Evolutionary conservation across 1,140 invertebrate genomes (phyloP), one percentile per base, ranked within the genome.

Genomic region (Heterodera schachtii): DNA sequence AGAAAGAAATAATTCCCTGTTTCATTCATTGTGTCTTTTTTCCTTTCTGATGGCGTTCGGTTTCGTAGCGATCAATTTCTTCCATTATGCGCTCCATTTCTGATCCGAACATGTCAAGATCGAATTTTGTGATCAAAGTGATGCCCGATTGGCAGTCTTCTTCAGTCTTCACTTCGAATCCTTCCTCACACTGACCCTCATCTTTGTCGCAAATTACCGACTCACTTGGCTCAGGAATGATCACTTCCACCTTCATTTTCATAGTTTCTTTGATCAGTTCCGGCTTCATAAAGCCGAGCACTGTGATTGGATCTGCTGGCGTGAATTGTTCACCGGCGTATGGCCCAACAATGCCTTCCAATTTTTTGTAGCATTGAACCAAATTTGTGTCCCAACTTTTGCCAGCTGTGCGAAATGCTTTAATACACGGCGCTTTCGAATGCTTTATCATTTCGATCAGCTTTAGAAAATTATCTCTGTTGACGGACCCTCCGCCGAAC

Each of bases 251-350:
- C 1, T n/a, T 2, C 49, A 76, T 13, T 19, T 19, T 71, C 49
- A n/a, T 5, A 19, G 43, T 52, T 3, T 9, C 60, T 16, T 44
- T 76, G 49, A 76, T 44, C 49, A 76, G 41, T 16, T 76, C 7
- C 9, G 43, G 43, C 13, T 71, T 73, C 41, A 76, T n/a, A 76
- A 47, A 69, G 13, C 75, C 75, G 73, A 76, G 11, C 66, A 76
- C 49, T 44, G 66, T 66, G 31, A 76, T 57, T n/a, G 75, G 75
- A 31, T 76, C 75, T 4, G 75, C 75, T 73, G 75, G 75, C 49
- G 75, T 76, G 49, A 76, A 76, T n/a, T 76, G 75, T n/a, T 66
- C 0, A 1, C 75, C 75, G 6, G 0, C n/a, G 31, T 71, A 52
- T n/a, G 1, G 43, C 52, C n/a, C 49, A 46, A 76, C 31, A n/a